phyloP scores from a whole-genome alignment of 2,113 vertebrate species.

The Onychorhynchus coronatus region DNA sequence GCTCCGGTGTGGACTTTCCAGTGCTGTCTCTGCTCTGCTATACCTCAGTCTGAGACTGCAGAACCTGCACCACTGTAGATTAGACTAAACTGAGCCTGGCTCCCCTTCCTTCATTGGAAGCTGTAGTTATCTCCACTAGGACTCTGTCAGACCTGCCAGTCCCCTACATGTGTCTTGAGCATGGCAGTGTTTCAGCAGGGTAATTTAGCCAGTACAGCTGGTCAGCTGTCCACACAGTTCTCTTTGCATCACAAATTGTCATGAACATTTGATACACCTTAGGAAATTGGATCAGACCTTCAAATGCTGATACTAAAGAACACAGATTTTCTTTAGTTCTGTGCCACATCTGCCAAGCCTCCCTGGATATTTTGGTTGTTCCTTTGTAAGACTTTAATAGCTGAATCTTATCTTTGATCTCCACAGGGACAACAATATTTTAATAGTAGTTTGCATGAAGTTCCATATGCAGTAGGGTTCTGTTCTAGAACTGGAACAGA shows the following conservation, averaged over 20 bases:
- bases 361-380: background rate
- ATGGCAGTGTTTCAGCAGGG: background rate
- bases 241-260: background rate
- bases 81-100: background rate
- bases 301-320: background rate
- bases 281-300: background rate
- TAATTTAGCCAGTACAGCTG: background rate
- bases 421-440: background rate
- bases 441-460: background rate
- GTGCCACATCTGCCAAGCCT: background rate
- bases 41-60: background rate
- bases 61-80: background rate
- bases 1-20: background rate
- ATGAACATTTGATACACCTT: background rate
- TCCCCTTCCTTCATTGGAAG: background rate
- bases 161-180: background rate
- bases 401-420: background rate
- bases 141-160: background rate
- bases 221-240: background rate
- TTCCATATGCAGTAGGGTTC: background rate
- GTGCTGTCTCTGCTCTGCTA: background rate
- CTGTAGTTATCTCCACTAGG: background rate
- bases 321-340: background rate
- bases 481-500: background rate
- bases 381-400: background rate